Evolutionary conservation across 2,113 vertebrate genomes (phyloP).

Genomic region (Prionailurus bengalensis): DNA sequence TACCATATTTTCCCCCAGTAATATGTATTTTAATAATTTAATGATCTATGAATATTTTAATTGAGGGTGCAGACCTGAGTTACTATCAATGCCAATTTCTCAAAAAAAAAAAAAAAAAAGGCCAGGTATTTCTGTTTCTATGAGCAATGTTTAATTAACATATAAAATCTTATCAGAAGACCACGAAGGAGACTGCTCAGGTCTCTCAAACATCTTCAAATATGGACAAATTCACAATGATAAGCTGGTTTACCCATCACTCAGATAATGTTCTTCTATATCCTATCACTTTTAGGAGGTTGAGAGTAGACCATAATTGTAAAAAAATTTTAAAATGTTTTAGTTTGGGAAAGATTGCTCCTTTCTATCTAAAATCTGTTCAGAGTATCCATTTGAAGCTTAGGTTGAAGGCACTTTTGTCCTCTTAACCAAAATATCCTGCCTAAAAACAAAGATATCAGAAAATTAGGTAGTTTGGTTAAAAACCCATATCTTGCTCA

Average conservation of each 20-base stretch:
- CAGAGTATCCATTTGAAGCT: not conserved
- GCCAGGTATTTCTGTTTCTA: not conserved
- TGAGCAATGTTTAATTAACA: not conserved
- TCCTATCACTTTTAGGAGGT: not conserved
- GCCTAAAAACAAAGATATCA: not conserved
- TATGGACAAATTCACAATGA: not conserved
- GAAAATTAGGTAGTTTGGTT: not conserved
- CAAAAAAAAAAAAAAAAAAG: no score
- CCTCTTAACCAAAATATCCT: not conserved
- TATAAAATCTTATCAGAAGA: not conserved
- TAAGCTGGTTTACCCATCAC: not conserved
- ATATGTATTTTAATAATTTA: not conserved
- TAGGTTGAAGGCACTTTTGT: not conserved
- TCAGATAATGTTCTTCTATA: not conserved
- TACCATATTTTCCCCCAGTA: not conserved
- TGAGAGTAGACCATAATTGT: not conserved
- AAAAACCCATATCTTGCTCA: not conserved
- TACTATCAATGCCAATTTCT: not conserved
- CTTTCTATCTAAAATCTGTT: not conserved
- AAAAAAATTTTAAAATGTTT: constrained; percentile 5
- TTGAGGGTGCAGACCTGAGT: not conserved
- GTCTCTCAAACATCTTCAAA: not conserved
- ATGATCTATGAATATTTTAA: not conserved
- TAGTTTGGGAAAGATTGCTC: not conserved
- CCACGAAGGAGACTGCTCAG: not conserved